Evolutionary conservation across 2,113 vertebrate genomes (phyloP).

Genomic region (Mohoua ochrocephala): DNA sequence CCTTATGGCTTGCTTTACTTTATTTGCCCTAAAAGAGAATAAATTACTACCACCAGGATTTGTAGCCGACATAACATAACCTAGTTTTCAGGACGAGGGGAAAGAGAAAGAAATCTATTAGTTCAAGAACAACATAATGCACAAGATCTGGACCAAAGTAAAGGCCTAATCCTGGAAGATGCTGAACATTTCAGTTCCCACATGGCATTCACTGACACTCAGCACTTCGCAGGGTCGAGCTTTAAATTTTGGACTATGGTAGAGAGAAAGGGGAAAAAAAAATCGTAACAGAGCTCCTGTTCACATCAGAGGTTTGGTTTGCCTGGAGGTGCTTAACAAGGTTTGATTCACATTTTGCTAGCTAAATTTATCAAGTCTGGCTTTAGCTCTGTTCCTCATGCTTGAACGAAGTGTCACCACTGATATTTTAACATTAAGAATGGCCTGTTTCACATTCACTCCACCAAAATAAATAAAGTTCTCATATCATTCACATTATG

Average conservation of each 20-base stretch:
- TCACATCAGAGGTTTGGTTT: neutral
- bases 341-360: neutral
- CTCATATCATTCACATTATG: neutral
- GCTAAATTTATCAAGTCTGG: neutral
- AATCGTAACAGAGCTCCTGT: neutral
- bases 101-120: neutral
- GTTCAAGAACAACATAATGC: neutral
- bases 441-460: neutral
- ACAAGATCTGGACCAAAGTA: neutral
- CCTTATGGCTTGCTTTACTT: neutral
- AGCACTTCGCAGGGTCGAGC: neutral
- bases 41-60: neutral
- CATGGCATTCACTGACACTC: neutral
- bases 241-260: neutral
- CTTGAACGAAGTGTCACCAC: neutral
- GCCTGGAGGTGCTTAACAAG: neutral
- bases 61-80: neutral
- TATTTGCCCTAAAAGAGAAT: neutral
- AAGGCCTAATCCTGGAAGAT: neutral
- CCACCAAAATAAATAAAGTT: neutral
- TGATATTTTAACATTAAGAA: neutral
- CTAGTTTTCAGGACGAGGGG: neutral
- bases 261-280: neutral
- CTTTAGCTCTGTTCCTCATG: neutral
- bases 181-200: neutral